Conservation (phyloP, 2,888 invertebrate species). For the Baronia brevicornis region DNA sequence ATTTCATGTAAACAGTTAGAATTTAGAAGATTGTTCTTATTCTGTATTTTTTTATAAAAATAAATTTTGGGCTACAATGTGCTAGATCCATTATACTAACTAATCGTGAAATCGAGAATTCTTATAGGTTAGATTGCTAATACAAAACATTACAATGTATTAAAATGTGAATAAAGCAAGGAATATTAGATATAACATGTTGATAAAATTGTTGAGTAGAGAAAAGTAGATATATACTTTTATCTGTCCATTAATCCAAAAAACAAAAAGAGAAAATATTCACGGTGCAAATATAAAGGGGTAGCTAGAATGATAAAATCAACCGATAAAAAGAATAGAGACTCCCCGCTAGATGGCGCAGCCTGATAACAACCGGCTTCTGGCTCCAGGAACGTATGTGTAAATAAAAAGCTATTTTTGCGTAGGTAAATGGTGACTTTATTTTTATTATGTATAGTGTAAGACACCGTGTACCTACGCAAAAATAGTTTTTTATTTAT, state of each 20-base stretch:
- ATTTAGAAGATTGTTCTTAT: no score
- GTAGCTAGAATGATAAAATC: slow-evolving; percentile 65
- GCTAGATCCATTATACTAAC: no score
- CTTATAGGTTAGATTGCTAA: no score
- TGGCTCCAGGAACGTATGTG: slow-evolving; percentile 20
- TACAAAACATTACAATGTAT: slow-evolving; percentile 2
- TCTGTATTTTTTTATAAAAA: no score
- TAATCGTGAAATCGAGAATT: no score
- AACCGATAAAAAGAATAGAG: slow-evolving; percentile 61
- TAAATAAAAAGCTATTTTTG: no score
- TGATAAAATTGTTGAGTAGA: slow-evolving; percentile 13
- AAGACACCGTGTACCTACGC: no score
- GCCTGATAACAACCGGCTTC: slow-evolving; percentile 35
- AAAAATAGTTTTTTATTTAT: no score
- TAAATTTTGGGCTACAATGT: no score
- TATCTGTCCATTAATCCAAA: slow-evolving; percentile 39
- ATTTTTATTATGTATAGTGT: no score
- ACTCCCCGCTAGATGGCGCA: slow-evolving; percentile 49
- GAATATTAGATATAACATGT: slow-evolving; percentile 12
- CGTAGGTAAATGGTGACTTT: no score
- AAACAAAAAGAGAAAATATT: slow-evolving; percentile 51
- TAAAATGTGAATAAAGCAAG: slow-evolving; percentile 11
- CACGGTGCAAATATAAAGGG: slow-evolving; percentile 50
- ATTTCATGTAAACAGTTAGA: no score
- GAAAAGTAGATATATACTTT: slow-evolving; percentile 20